A percentile compares a stretch with the other conserved stretches of the same genome.
These are phyloP conservation scores for Mandrillus leucophaeus DNA, from an alignment of 2,113 vertebrate genomes.

Conservation along the genomic window DNA sequence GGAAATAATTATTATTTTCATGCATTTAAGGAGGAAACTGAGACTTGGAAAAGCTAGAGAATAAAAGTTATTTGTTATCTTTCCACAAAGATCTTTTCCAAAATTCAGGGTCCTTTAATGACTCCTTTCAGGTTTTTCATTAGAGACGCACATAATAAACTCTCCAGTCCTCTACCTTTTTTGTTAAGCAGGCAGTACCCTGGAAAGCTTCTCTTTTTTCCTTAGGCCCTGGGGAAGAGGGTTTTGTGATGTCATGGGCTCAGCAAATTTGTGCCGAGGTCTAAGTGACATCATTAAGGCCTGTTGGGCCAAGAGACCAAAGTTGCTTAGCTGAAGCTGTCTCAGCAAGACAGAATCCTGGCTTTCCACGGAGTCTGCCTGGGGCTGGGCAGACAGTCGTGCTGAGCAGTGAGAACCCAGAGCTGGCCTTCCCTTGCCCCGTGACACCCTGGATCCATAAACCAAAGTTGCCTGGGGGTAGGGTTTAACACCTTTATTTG, in stretches of 20 bases:
- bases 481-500: background rate
- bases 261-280: background rate
- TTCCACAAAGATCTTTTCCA: background rate
- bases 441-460: background rate
- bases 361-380: background rate
- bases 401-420: background rate
- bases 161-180: background rate
- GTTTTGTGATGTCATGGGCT: background rate
- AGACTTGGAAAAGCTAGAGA: background rate
- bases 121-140: background rate
- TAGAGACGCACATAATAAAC: background rate
- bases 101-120: background rate
- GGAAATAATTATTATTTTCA: background rate
- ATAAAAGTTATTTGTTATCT: background rate
- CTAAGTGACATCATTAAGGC: background rate
- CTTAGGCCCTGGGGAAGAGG: background rate
- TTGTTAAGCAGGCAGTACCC: background rate
- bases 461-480: background rate
- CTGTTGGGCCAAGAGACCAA: background rate
- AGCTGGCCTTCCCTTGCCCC: accelerated
- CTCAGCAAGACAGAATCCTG: background rate
- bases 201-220: accelerated
- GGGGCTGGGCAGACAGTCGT: background rate
- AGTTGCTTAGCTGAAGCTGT: background rate
- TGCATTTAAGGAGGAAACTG: background rate